Percentiles rank a stretch among this genome's conserved stretches.
Conservation (phyloP, 2,797 vertebrate species). For the Argya squamiceps region DNA sequence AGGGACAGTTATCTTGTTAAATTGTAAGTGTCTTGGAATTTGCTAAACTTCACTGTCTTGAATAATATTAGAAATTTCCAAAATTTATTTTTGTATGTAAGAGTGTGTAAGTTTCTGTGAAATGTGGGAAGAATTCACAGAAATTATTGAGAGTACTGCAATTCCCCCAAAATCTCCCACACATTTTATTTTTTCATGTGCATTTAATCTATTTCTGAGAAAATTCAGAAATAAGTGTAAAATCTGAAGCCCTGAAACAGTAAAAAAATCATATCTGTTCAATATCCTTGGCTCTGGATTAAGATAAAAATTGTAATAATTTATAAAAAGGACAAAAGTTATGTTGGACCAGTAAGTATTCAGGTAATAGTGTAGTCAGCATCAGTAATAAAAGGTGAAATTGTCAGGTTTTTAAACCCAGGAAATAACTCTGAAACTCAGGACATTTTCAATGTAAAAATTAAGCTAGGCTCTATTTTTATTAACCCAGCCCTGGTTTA, state of each 20-base stretch:
- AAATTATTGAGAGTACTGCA: background rate
- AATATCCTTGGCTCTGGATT: background rate
- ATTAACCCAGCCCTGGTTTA: background rate
- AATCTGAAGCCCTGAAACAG: background rate
- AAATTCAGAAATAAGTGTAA: background rate
- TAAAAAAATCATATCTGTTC: background rate
- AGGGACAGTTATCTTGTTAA: background rate
- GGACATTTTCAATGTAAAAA: background rate
- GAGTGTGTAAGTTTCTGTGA: background rate
- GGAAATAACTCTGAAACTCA: background rate
- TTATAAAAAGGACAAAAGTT: background rate
- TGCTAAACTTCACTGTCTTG: background rate
- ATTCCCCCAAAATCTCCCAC: accelerated
- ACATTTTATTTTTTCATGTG: background rate
- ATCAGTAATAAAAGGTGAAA: background rate
- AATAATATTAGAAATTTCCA: background rate
- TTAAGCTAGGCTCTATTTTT: background rate
- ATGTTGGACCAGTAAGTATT: background rate
- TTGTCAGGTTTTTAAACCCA: background rate
- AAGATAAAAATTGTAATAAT: background rate
- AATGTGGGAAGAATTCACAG: background rate
- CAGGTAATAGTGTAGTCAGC: background rate
- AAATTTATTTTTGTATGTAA: background rate
- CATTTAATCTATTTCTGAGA: background rate
- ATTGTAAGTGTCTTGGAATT: background rate